Percentiles rank a stretch among this genome's conserved stretches.
These are phyloP conservation scores for Propithecus perrieri DNA, from an alignment of 2,797 vertebrate species.

Conservation along the genomic window DNA sequence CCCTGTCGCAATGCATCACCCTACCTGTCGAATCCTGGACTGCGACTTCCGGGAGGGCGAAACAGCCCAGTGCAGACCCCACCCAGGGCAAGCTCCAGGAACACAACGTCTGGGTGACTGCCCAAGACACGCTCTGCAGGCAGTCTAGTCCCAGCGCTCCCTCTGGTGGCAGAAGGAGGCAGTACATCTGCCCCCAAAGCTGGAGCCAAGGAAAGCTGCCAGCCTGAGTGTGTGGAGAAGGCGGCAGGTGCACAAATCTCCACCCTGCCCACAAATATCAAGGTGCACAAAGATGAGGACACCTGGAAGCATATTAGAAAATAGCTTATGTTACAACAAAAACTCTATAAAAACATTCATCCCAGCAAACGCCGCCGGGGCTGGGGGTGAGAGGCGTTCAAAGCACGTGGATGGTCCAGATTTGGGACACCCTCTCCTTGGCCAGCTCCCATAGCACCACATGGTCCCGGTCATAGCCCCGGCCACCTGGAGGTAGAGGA, in stretches of 20 bases:
- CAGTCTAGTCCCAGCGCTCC: slow-evolving; percentile 20
- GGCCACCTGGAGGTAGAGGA: slow-evolving; percentile 86
- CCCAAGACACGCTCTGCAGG: rapidly evolving
- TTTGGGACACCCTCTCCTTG: slow-evolving; percentile 88
- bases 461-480: slow-evolving; percentile 91
- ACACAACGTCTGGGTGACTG: neutral
- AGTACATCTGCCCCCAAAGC: neutral
- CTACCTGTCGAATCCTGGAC: neutral
- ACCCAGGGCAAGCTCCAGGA: neutral
- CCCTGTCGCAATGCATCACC: neutral
- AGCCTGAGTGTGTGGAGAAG: neutral
- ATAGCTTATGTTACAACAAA: slow-evolving; percentile 70
- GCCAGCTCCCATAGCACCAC: slow-evolving; percentile 88
- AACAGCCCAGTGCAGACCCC: neutral
- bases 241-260: neutral
- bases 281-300: neutral
- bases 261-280: neutral
- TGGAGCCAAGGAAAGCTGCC: neutral
- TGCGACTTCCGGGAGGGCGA: neutral
- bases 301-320: slow-evolving; percentile 56
- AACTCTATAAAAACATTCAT: slow-evolving; percentile 51
- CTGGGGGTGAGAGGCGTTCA: slow-evolving; percentile 60
- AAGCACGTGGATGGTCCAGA: slow-evolving; percentile 91
- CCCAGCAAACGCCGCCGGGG: neutral
- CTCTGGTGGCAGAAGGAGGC: slow-evolving; percentile 54